Evolutionary conservation across 2,888 invertebrate genomes (phyloP).

Genomic region (Leptopilina myrica): DNA sequence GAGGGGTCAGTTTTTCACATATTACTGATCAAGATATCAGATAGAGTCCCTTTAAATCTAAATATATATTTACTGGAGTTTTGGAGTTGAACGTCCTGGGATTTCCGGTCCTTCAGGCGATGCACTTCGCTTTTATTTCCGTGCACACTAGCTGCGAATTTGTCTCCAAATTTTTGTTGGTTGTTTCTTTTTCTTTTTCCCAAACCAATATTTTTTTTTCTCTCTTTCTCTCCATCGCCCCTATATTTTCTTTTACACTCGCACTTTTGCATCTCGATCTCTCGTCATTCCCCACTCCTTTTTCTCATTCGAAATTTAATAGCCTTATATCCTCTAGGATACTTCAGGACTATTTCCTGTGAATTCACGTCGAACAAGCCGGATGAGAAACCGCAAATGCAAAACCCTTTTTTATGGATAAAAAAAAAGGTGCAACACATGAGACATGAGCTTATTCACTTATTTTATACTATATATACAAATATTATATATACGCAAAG

Average conservation of each 20-base stretch:
- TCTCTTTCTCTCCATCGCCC: constrained; percentile 48
- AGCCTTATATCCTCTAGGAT: constrained; percentile 73
- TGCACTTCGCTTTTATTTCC: constrained; percentile 61
- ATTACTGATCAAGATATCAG: constrained; percentile 61
- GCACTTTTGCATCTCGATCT: constrained; percentile 44
- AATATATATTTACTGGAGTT: constrained; percentile 62
- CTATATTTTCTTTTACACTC: constrained; percentile 49
- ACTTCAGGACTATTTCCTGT: constrained; percentile 75
- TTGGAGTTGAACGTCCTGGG: constrained; percentile 73
- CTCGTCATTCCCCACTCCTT: constrained; percentile 41
- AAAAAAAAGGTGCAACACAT: constrained; percentile 15
- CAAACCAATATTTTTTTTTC: constrained; percentile 49
- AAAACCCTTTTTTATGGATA: constrained; percentile 53
- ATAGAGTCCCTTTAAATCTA: constrained; percentile 70
- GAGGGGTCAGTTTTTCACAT: constrained; percentile 48
- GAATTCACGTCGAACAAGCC: constrained; percentile 64
- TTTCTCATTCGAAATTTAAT: constrained; percentile 71
- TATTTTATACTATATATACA: not conserved
- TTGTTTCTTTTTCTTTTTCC: constrained; percentile 44
- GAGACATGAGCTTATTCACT: constrained; percentile 27
- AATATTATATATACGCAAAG: too few relatives aligned
- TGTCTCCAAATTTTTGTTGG: constrained; percentile 48
- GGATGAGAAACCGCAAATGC: constrained; percentile 75
- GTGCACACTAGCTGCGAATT: constrained; percentile 40
- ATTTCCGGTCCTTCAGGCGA: constrained; percentile 71